phyloP scores from a whole-genome alignment of 2,888 invertebrate genomes.

The Rapana venosa region DNA sequence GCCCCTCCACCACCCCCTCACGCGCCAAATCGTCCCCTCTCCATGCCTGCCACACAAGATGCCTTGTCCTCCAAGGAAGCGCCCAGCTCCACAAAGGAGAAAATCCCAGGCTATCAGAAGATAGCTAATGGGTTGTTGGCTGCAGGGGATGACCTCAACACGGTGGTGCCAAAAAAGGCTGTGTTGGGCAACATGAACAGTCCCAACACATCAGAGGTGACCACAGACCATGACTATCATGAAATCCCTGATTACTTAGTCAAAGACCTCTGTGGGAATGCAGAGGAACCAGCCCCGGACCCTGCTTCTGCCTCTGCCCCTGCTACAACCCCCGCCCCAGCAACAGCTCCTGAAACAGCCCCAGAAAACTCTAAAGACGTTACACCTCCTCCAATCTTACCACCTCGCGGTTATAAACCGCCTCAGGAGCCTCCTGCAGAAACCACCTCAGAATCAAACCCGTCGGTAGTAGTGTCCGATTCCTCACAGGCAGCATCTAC shows the following conservation, averaged over 20 bases:
- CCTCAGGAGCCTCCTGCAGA: background rate
- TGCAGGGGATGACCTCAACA: background rate
- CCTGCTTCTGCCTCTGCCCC: too few species aligned
- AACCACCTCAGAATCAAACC: background rate
- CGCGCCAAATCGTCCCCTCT: constrained; percentile 44
- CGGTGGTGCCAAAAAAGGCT: constrained; percentile 4
- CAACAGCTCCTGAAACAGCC: background rate
- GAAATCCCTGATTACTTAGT: constrained; percentile 59
- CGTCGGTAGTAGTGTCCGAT: background rate
- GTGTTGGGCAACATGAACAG: constrained; percentile 26
- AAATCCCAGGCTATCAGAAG: constrained; percentile 39
- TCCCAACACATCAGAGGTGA: background rate
- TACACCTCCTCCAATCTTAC: constrained; percentile 62
- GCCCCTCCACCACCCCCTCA: constrained; percentile 67
- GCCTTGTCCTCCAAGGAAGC: background rate
- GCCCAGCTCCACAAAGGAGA: constrained; percentile 36
- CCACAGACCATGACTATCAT: constrained; percentile 60
- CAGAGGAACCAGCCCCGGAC: background rate
- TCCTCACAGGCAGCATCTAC: background rate
- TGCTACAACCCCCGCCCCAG: too few species aligned
- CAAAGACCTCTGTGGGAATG: background rate
- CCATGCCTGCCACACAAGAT: constrained; percentile 27
- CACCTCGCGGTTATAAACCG: constrained; percentile 38
- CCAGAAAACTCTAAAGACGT: constrained; percentile 38
- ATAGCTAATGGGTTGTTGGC: constrained; percentile 12